A percentile compares a stretch with the other conserved stretches of the same genome.
Evolutionary conservation across 1,140 invertebrate genomes (phyloP).

Genomic region (Trinorchestia longiramus): DNA sequence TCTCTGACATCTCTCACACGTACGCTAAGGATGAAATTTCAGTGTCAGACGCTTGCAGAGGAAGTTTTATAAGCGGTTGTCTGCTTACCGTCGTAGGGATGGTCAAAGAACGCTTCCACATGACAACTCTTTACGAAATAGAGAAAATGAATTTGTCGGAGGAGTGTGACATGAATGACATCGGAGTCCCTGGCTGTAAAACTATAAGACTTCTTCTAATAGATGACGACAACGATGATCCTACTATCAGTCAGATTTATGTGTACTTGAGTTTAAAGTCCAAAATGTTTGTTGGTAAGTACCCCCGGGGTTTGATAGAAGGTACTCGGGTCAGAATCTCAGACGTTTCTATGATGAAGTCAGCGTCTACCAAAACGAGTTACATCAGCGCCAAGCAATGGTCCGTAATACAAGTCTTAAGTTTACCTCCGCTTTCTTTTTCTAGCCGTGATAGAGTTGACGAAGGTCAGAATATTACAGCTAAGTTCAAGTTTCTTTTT

Average conservation of each 20-base stretch:
- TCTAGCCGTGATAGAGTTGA: neutral
- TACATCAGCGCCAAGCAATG: neutral
- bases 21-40: slow-evolving; percentile 4
- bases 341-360: neutral
- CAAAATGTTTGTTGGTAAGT: neutral
- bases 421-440: neutral
- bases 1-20: neutral
- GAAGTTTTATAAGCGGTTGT: neutral
- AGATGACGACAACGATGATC: neutral
- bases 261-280: neutral
- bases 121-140: neutral
- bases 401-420: neutral
- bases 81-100: neutral
- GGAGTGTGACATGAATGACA: neutral
- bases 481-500: neutral
- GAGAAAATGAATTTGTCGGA: neutral
- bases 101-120: neutral
- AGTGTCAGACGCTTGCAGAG: neutral
- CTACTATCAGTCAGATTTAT: neutral
- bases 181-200: slow-evolving; percentile 20
- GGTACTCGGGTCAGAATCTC: neutral
- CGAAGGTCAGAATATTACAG: neutral
- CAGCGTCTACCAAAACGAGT: neutral
- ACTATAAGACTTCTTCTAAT: neutral
- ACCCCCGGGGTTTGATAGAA: neutral